Percentiles rank a stretch among this genome's conserved stretches.
Evolutionary conservation across 2,113 vertebrate genomes (phyloP).

Genomic region (Pomatostomus ruficeps): DNA sequence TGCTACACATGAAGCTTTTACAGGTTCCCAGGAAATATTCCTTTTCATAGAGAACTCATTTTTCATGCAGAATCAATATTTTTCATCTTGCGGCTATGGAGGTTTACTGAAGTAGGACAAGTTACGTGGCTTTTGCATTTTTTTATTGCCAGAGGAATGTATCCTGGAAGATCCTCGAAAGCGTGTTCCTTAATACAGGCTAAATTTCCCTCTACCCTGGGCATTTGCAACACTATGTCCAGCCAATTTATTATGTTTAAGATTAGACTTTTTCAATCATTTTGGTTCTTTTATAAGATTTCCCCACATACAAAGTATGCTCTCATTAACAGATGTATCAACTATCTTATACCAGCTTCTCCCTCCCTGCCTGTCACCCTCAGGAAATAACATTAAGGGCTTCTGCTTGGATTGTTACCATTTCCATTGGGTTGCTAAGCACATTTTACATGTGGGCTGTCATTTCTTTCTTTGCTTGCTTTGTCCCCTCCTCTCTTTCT

Average conservation of each 20-base stretch:
- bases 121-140: neutral
- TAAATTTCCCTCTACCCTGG: neutral
- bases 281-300: neutral
- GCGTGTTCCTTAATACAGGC: neutral
- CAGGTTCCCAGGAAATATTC: neutral
- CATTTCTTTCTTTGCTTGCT: neutral
- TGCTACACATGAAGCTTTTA: fast-evolving
- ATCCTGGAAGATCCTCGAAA: neutral
- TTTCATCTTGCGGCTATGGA: neutral
- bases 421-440: constrained; percentile 1
- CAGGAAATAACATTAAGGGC: neutral
- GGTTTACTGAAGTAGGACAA: neutral
- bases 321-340: neutral
- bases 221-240: neutral
- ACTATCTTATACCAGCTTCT: neutral
- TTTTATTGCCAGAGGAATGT: neutral
- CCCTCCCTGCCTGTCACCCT: neutral
- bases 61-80: neutral
- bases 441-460: neutral
- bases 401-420: neutral
- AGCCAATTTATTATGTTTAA: neutral
- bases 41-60: neutral
- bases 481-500: neutral
- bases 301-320: neutral
- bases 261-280: neutral